These are phyloP conservation scores for Drosophila lutescens DNA, from an alignment of 2,888 invertebrate genomes.

Conservation along the genomic window DNA sequence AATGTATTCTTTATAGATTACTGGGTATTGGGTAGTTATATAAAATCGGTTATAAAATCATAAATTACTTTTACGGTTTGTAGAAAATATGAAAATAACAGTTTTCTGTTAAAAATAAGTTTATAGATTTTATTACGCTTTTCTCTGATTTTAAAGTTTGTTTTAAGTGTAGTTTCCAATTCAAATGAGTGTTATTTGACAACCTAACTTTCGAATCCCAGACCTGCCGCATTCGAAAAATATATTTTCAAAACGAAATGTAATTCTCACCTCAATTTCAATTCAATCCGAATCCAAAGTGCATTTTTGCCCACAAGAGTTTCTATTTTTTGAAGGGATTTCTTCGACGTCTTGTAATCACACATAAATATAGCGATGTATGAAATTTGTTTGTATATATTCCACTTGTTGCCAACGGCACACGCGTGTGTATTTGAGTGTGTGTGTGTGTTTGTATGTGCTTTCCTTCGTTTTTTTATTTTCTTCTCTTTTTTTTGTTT, in stretches of 20 bases:
- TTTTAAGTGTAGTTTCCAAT: no score
- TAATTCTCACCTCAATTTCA: conserved; percentile 1
- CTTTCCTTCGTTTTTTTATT: conserved; percentile 16
- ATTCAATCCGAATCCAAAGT: not conserved
- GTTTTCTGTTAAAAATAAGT: no score
- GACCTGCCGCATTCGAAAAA: not conserved
- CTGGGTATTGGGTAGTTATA: no score
- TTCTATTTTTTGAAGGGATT: conserved; percentile 20
- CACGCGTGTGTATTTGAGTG: conserved; percentile 20
- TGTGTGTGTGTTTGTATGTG: conserved; percentile 5
- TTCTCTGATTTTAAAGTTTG: not conserved
- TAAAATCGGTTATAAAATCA: no score
- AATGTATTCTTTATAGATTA: no score
- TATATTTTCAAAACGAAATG: no score
- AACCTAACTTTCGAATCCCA: no score
- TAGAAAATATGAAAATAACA: no score
- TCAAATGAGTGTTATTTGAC: no score
- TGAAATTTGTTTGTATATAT: conserved; percentile 36
- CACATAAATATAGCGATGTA: conserved; percentile 9
- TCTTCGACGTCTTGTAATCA: conserved; percentile 29
- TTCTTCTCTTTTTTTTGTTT: conserved; percentile 45
- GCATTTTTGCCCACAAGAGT: not conserved
- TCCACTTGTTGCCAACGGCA: conserved; percentile 73
- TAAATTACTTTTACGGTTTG: no score
- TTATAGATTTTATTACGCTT: no score